Evolutionary conservation across 2,113 vertebrate genomes (phyloP).

Genomic region (Pteronura brasiliensis): DNA sequence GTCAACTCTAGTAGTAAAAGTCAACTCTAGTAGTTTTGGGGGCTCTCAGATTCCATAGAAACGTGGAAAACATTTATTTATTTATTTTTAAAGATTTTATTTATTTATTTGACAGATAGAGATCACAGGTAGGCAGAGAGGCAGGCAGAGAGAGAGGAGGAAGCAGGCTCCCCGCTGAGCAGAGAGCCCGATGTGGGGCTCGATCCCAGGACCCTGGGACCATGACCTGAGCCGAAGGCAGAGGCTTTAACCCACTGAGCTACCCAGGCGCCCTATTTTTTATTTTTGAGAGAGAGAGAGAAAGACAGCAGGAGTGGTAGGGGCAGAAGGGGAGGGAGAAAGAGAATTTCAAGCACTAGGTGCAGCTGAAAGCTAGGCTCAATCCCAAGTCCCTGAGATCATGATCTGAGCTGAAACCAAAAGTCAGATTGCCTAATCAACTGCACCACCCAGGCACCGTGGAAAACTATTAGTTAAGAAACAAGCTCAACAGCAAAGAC

Average conservation of each 20-base stretch:
- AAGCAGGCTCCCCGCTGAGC: too few species aligned
- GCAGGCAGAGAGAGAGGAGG: too few species aligned
- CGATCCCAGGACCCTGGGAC: too few species aligned
- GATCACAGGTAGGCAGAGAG: too few species aligned
- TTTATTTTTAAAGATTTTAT: background rate
- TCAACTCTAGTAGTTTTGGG: background rate
- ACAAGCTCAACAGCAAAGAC: background rate
- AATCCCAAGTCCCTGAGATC: background rate
- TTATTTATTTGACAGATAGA: too few species aligned
- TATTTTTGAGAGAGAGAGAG: background rate
- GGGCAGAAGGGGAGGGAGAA: background rate
- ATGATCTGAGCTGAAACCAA: background rate
- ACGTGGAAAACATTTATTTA: background rate
- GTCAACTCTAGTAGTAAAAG: background rate
- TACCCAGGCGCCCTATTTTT: too few species aligned
- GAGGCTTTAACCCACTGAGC: too few species aligned
- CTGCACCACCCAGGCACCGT: background rate
- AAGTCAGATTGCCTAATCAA: background rate
- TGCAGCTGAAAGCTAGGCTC: background rate
- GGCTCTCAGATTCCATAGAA: background rate
- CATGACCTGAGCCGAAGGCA: too few species aligned
- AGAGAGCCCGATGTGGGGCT: too few species aligned
- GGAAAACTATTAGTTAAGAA: background rate
- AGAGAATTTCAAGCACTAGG: background rate
- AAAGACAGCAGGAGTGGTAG: background rate